Evolutionary conservation across 2,888 invertebrate genomes (phyloP), one percentile per base, ranked within the genome.

Genomic region (Omphaloscelis lunosa): DNA sequence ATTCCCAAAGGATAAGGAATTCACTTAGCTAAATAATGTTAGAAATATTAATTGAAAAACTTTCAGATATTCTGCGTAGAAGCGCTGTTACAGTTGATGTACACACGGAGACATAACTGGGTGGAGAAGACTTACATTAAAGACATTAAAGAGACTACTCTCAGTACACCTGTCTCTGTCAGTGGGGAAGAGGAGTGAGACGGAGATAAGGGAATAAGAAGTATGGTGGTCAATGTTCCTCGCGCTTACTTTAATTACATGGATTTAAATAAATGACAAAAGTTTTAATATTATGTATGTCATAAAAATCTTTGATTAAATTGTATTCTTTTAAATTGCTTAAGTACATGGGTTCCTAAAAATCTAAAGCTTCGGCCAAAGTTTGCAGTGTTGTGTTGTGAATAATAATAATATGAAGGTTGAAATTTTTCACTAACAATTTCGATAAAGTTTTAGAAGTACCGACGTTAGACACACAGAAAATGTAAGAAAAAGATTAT

Each of bases 41-140:
- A 17, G 17, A 67, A 29, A 75, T 62, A 41, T n/a, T 63, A 0
- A 39, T 65, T 17, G 2, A 34, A 34, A 29, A 58, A 15, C 34
- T 58, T 82, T 41, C 89, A 95, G 94, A 75, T 95, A 56, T 83
- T 94, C 58, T 95, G 95, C 79, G 80, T 92, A 27, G 93, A 93
- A 68, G 91, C 93, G 0, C 86, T 90, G 69, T 67, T 95, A 56
- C 93, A 92, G 62, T 83, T 95, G 62, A 71, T 93, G 53, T 95
- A 95, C 85, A 90, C 92, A n/a, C 90, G 93, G 0, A 85, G 91
- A 5, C 93, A 93, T 84, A 84, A 92, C 77, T 93, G 93, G 93
- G 29, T 83, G 39, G 76, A 70, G 7, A 79, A 58, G 11, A 62
- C 56, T 11, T 39, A 58, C 34, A 17, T 72, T 45, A 34, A 45